These are phyloP conservation scores for Thaumetopoea pityocampa DNA, from an alignment of 1,140 invertebrate species.

Conservation along the genomic window DNA sequence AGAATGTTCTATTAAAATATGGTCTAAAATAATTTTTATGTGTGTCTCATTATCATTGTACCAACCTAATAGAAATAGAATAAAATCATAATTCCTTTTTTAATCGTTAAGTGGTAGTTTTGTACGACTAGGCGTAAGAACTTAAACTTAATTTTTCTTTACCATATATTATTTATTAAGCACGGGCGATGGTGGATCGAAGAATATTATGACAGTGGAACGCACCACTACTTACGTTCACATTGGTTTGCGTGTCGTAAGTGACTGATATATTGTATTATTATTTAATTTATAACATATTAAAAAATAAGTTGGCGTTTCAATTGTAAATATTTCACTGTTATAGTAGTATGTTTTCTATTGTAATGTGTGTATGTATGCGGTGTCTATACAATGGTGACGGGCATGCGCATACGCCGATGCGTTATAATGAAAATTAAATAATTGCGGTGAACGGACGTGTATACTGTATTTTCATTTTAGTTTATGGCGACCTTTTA, in stretches of 20 bases:
- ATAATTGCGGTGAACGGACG: conserved; percentile 6
- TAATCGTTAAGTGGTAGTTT: too few relatives aligned
- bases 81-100: too few relatives aligned
- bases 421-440: conserved; percentile 1
- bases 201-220: conserved; percentile 7
- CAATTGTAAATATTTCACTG: conserved; percentile 7
- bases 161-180: too few relatives aligned
- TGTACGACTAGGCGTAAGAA: too few relatives aligned
- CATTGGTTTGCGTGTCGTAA: too few relatives aligned
- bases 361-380: neutral
- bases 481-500: neutral
- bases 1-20: too few relatives aligned
- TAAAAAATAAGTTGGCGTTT: neutral
- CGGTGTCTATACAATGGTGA: conserved; percentile 3
- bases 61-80: too few relatives aligned
- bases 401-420: neutral
- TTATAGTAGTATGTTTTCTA: too few relatives aligned
- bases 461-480: conserved; percentile 7
- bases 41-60: too few relatives aligned
- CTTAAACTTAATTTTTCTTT: too few relatives aligned
- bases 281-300: conserved; percentile 6
- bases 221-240: too few relatives aligned
- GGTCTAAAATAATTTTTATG: too few relatives aligned
- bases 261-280: conserved; percentile 12
- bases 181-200: neutral